Evolutionary conservation across 2,888 invertebrate genomes (phyloP).

Genomic region (Gisinianus flammeolus): DNA sequence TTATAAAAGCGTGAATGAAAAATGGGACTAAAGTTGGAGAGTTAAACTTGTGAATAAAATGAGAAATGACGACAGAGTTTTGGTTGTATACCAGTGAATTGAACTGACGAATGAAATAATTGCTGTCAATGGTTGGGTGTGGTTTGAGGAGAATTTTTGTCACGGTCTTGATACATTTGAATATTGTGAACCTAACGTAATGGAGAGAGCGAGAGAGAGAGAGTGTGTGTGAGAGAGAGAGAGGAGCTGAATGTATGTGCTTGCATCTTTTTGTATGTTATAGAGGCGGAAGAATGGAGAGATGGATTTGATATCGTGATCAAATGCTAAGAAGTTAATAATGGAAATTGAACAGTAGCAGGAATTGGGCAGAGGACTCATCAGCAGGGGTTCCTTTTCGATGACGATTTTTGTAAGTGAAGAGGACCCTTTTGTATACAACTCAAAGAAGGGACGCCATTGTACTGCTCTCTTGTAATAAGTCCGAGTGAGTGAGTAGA

Average conservation of each 20-base stretch:
- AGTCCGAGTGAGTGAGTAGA: background rate
- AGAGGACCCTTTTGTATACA: slow-evolving; percentile 32
- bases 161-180: slow-evolving; percentile 13
- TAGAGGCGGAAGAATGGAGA: background rate
- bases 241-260: background rate
- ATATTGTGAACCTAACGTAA: slow-evolving; percentile 7
- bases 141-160: slow-evolving; percentile 25
- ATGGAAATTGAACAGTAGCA: slow-evolving; percentile 47
- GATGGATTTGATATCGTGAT: slow-evolving; percentile 38
- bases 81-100: background rate
- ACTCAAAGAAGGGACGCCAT: slow-evolving; percentile 34
- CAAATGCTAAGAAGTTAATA: slow-evolving; percentile 45
- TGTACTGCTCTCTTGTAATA: slow-evolving; percentile 19
- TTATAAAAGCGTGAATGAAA: too few species aligned
- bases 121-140: slow-evolving; percentile 41
- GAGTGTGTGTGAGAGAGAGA: too few species aligned
- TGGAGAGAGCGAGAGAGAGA: too few species aligned
- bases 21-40: background rate
- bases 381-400: slow-evolving; percentile 40
- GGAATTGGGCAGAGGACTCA: slow-evolving; percentile 44
- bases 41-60: background rate
- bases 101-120: slow-evolving; percentile 41
- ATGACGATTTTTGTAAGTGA: slow-evolving; percentile 45
- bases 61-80: background rate
- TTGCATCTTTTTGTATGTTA: slow-evolving; percentile 3